These are phyloP conservation scores for Paradisaea rubra DNA, from an alignment of 2,113 vertebrate species.

Conservation along the genomic window DNA sequence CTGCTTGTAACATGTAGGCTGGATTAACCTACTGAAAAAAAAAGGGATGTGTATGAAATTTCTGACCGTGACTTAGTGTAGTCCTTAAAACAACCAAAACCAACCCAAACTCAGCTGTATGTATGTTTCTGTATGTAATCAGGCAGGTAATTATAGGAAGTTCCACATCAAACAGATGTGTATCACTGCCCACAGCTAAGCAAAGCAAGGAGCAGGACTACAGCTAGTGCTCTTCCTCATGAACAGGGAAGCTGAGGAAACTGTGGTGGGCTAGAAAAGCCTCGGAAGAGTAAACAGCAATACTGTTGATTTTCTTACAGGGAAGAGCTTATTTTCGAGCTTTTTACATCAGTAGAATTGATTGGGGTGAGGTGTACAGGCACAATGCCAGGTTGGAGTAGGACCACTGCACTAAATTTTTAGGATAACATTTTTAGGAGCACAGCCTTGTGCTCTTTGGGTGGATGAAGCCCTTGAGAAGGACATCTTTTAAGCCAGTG, in stretches of 20 bases:
- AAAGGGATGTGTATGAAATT: not conserved
- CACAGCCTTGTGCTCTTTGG: rapidly evolving
- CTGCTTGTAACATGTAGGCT: not conserved
- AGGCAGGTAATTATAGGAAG: not conserved
- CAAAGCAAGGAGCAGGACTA: not conserved
- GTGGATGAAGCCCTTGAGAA: not conserved
- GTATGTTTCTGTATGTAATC: not conserved
- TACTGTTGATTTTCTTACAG: not conserved
- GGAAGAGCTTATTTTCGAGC: not conserved
- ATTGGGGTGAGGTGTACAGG: not conserved
- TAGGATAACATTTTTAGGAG: not conserved
- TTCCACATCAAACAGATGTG: not conserved
- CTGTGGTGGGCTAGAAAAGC: not conserved
- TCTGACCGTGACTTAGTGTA: not conserved
- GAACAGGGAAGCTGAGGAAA: not conserved
- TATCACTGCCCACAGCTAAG: not conserved
- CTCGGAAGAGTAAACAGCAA: not conserved
- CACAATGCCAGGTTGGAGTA: not conserved
- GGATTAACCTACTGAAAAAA: not conserved
- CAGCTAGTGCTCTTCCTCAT: not conserved
- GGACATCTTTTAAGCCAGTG: not conserved
- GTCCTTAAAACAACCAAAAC: not conserved
- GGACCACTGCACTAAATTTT: not conserved
- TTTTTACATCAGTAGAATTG: not conserved
- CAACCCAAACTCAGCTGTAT: not conserved